These are phyloP conservation scores for Trilocha varians DNA, from an alignment of 2,888 invertebrate genomes.

Conservation along the genomic window DNA sequence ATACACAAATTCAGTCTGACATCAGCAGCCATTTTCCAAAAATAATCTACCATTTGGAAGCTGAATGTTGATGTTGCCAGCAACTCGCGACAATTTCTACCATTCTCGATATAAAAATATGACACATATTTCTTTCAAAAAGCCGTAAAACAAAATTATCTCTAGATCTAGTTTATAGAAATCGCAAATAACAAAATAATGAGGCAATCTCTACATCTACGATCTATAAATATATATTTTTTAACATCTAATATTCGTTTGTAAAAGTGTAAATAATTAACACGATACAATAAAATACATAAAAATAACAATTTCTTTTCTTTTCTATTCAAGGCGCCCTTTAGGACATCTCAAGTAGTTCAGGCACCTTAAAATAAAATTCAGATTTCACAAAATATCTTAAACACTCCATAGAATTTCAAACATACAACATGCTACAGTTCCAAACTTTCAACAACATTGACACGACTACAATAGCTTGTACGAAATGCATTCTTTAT, in stretches of 20 bases:
- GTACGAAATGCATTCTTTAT: conserved; percentile 56
- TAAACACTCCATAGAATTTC: background rate
- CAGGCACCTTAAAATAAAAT: conserved; percentile 7
- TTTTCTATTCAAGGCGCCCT: background rate
- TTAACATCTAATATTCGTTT: background rate
- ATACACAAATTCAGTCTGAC: conserved; percentile 37
- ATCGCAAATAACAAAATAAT: background rate
- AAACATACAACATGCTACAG: background rate
- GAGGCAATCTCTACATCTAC: background rate
- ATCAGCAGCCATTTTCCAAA: conserved; percentile 38
- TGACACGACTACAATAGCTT: conserved; percentile 35
- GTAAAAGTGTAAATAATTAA: background rate
- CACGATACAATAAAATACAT: background rate
- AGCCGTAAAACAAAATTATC: background rate
- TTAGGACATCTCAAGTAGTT: background rate
- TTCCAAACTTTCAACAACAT: conserved; percentile 28
- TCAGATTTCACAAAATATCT: background rate
- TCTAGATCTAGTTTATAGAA: background rate
- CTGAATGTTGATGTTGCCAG: conserved; percentile 40
- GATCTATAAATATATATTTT: background rate
- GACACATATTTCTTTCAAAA: conserved; percentile 3
- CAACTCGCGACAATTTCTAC: background rate
- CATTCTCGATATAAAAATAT: background rate
- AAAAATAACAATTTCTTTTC: conserved; percentile 9
- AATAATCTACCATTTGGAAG: conserved; percentile 24